These are phyloP conservation scores for Xiphophorus couchianus DNA, from an alignment of 2,113 vertebrate species.

Conservation along the genomic window DNA sequence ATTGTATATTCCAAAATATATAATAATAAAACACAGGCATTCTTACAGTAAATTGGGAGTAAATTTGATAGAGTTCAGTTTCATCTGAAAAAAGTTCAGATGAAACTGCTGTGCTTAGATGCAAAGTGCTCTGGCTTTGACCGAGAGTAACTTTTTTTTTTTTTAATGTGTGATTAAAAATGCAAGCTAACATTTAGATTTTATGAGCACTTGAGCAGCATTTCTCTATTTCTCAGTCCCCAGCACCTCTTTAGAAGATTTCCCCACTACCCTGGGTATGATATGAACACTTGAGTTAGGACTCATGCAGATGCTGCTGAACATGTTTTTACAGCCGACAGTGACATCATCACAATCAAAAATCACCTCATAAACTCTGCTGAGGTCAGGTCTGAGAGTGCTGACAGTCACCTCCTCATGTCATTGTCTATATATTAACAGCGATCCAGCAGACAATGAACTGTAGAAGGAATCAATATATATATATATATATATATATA, in stretches of 20 bases:
- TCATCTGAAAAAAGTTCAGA: too few species aligned
- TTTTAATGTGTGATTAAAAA: background rate
- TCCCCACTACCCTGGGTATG: constrained; percentile 24
- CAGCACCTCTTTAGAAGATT: constrained; percentile 32
- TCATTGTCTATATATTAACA: constrained; percentile 53
- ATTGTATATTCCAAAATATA: too few species aligned
- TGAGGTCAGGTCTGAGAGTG: constrained; percentile 52
- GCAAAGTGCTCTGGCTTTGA: background rate
- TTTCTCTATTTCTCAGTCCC: constrained; percentile 6
- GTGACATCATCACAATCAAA: constrained; percentile 72
- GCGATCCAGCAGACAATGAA: constrained; percentile 34
- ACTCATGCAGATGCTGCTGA: constrained; percentile 18
- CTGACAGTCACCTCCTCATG: constrained; percentile 33
- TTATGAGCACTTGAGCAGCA: background rate
- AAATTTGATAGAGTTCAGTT: too few species aligned
- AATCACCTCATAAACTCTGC: constrained; percentile 64
- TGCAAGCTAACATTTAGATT: background rate
- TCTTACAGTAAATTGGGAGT: too few species aligned
- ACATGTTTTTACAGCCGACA: constrained; percentile 72
- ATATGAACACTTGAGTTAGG: constrained; percentile 62
- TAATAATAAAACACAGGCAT: too few species aligned
- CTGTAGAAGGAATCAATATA: constrained; percentile 17
- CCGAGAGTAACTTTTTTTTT: background rate
- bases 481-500: too few species aligned
- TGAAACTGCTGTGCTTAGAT: background rate